phyloP scores from a whole-genome alignment of 2,888 invertebrate species.

The Chalcis sispes region DNA sequence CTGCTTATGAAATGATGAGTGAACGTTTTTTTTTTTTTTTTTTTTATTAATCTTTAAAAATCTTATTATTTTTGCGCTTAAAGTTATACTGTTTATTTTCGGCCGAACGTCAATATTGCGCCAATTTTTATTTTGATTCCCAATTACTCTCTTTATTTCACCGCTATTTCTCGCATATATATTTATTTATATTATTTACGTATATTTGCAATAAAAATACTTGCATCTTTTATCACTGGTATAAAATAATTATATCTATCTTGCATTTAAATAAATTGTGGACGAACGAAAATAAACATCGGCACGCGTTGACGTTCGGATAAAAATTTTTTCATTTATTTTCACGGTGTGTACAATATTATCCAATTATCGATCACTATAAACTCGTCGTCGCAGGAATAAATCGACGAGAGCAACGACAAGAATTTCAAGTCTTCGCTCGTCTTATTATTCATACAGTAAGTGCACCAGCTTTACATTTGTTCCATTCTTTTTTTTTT shows the following conservation, averaged over 20 bases:
- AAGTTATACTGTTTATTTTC: slow-evolving; percentile 19
- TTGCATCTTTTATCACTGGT: slow-evolving; percentile 29
- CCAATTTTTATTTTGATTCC: slow-evolving; percentile 18
- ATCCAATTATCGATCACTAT: slow-evolving; percentile 47
- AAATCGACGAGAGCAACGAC: slow-evolving; percentile 40
- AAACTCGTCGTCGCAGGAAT: slow-evolving; percentile 48
- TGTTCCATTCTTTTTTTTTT: slow-evolving; percentile 20
- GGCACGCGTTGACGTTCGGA: slow-evolving; percentile 20
- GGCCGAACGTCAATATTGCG: neutral
- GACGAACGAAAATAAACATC: slow-evolving; percentile 20
- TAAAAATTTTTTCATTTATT: too few relatives aligned
- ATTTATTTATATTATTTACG: slow-evolving; percentile 30
- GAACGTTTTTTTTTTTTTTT: slow-evolving; percentile 33
- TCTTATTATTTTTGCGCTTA: slow-evolving; percentile 29
- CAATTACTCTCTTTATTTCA: slow-evolving; percentile 1
- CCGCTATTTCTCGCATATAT: slow-evolving; percentile 27
- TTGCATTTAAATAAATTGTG: slow-evolving; percentile 34
- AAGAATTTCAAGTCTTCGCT: slow-evolving; percentile 46
- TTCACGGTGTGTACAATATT: slow-evolving; percentile 41
- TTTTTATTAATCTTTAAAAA: neutral
- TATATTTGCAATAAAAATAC: slow-evolving; percentile 51
- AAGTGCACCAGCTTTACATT: slow-evolving; percentile 55
- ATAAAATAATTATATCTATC: slow-evolving; percentile 51
- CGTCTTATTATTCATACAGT: slow-evolving; percentile 51
- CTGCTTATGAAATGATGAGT: slow-evolving; percentile 52